Base-by-base conservation (phyloP, 2,888 invertebrate genomes). In the Acrobasis suavella region DNA sequence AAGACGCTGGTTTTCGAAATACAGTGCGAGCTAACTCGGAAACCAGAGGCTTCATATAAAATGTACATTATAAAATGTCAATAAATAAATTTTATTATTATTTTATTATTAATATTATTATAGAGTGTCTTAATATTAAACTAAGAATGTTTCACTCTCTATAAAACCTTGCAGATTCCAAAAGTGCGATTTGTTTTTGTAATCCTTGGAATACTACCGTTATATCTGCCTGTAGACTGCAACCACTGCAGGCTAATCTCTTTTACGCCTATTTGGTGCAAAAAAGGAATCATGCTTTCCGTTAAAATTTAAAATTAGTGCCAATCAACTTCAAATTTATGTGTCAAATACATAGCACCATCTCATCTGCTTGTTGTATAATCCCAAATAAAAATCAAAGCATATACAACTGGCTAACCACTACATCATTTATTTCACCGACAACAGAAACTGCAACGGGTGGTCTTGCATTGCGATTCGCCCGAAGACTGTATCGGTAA, bases 401-500 rank as follows among this genome's bases (percentile, higher is more conserved):
- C 16, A n/a, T 54, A 50, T 22, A 38, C 58, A 39, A 58, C 50
- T 67, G 16, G 46, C 56, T 42, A 71, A 72, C 71, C 70, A 65
- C 67, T 71, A 67, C 64, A 69, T 73, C 71, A 77, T 77, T 75
- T 76, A 77, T 72, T 67, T 71, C 67, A 65, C 71, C 71, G 74
- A 72, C 76, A 71, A 72, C 76, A 74, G 76, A 73, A 75, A 72
- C 71, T 77, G 72, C 79, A 75, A 83, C 81, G 85, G 85, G 86
- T 82, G 82, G 85, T 85, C 82, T 75, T 69, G 74, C 75, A 69
- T 75, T 80, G 81, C 80, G 77, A 81, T 79, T 79, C 70, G 79
- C 77, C 80, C 66, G 76, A 66, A 77, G 75, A 72, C 71, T 74
- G 74, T 76, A 78, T 81, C 80, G 73, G 75, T 77, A 81, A 81